These are phyloP conservation scores for Colistium nudipinnis DNA, from an alignment of 2,113 vertebrate species.

Conservation along the genomic window DNA sequence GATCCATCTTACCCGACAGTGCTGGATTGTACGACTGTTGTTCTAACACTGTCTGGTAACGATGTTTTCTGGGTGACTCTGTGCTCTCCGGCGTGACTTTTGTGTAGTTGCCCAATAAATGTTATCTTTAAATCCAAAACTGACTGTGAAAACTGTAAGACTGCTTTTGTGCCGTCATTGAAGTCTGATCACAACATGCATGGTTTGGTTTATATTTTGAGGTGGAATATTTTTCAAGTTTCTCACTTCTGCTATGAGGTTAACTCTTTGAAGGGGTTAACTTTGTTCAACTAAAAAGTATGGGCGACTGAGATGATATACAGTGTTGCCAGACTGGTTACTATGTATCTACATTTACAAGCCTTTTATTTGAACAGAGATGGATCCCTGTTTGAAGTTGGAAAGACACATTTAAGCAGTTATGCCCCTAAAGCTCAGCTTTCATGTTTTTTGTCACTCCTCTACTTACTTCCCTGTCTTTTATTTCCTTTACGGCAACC, in stretches of 20 bases:
- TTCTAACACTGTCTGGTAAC: conserved; percentile 99
- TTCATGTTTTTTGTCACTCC: conserved; percentile 29
- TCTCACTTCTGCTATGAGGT: conserved; percentile 5
- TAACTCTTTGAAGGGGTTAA: conserved; percentile 18
- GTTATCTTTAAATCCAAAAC: background rate
- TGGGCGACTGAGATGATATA: background rate
- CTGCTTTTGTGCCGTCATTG: background rate
- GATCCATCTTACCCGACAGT: conserved; percentile 99
- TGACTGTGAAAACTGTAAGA: background rate
- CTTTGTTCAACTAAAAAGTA: background rate
- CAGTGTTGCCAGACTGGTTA: conserved; percentile 6
- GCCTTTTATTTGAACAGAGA: conserved; percentile 14
- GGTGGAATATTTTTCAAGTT: background rate
- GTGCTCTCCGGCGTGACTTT: conserved; percentile 13
- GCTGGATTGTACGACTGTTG: conserved; percentile 91
- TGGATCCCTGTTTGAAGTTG: background rate
- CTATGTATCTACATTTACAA: background rate
- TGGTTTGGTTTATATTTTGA: background rate
- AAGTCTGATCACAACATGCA: background rate
- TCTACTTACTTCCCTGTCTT: conserved; percentile 46
- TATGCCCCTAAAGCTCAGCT: conserved; percentile 15
- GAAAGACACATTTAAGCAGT: conserved; percentile 13
- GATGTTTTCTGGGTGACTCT: conserved; percentile 95
- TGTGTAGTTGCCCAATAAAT: background rate
- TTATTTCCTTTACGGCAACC: conserved; percentile 49